These are phyloP conservation scores for Hyposmocoma kahamanoa DNA, from an alignment of 1,140 invertebrate species.

Conservation along the genomic window DNA sequence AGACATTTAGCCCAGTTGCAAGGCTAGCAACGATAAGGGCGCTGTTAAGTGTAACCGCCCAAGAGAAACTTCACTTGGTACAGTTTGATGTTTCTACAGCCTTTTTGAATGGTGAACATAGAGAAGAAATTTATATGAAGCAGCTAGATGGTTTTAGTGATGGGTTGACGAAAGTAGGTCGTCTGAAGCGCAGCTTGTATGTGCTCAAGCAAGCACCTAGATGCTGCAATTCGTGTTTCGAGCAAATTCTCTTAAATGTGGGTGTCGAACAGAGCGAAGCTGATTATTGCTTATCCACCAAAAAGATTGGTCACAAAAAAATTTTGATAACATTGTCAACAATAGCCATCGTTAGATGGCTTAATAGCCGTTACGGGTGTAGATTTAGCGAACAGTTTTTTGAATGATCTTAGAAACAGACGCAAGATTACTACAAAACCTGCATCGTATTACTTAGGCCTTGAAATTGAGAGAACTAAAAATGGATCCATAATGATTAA, in stretches of 20 bases:
- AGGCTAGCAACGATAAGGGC: slow-evolving; percentile 7
- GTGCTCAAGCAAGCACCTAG: slow-evolving; percentile 40
- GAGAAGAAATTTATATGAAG: slow-evolving; percentile 50
- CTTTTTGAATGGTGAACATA: slow-evolving; percentile 50
- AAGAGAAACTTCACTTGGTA: slow-evolving; percentile 6
- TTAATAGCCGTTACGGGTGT: slow-evolving; percentile 35
- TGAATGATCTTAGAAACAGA: slow-evolving; percentile 20
- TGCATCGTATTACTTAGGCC: slow-evolving; percentile 29
- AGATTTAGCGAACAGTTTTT: slow-evolving; percentile 11
- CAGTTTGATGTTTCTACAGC: slow-evolving; percentile 51
- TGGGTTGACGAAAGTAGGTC: no score
- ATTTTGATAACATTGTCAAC: neutral
- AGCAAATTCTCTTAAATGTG: slow-evolving; percentile 29
- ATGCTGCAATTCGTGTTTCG: slow-evolving; percentile 31
- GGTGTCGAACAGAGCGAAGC: slow-evolving; percentile 34
- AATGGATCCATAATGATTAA: slow-evolving; percentile 24
- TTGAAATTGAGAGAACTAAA: slow-evolving; percentile 25
- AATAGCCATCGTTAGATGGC: slow-evolving; percentile 61
- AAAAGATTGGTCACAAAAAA: slow-evolving; percentile 7
- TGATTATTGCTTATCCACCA: slow-evolving; percentile 44
- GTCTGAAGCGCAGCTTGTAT: slow-evolving; percentile 36
- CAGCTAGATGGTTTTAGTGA: slow-evolving; percentile 15
- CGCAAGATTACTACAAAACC: slow-evolving; percentile 27
- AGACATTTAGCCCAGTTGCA: slow-evolving; percentile 18
- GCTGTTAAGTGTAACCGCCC: slow-evolving; percentile 17